A percentile compares a stretch with the other conserved stretches of the same genome.
These are phyloP conservation scores for Rhagonycha lutea DNA, from an alignment of 2,888 invertebrate species.

Conservation along the genomic window DNA sequence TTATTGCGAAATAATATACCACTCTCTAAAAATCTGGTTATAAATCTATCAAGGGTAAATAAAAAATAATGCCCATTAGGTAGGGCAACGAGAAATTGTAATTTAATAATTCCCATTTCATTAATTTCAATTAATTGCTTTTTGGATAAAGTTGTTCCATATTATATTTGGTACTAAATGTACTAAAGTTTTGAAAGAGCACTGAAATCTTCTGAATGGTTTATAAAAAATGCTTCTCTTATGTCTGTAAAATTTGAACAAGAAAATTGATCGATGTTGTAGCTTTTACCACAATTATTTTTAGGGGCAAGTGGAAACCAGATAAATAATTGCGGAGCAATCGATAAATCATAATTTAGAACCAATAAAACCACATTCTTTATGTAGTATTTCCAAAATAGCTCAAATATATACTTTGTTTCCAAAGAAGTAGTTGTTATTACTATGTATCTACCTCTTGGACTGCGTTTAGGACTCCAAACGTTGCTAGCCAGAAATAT, in stretches of 20 bases:
- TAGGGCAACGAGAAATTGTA: background rate
- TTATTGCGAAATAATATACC: background rate
- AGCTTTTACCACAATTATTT: background rate
- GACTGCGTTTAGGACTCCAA: background rate
- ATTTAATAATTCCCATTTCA: background rate
- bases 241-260: background rate
- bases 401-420: background rate
- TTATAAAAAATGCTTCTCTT: background rate
- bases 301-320: background rate
- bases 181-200: background rate
- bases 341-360: background rate
- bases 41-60: background rate
- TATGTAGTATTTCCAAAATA: background rate
- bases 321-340: background rate
- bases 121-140: too few species aligned
- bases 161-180: background rate
- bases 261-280: background rate
- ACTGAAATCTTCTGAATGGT: background rate
- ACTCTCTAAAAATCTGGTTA: background rate
- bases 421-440: background rate
- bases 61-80: background rate
- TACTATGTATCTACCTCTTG: background rate
- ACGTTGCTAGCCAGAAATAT: background rate
- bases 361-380: background rate
- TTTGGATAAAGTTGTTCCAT: background rate